These are phyloP conservation scores for Drosophila putrida DNA, from an alignment of 2,888 invertebrate species.

Conservation along the genomic window DNA sequence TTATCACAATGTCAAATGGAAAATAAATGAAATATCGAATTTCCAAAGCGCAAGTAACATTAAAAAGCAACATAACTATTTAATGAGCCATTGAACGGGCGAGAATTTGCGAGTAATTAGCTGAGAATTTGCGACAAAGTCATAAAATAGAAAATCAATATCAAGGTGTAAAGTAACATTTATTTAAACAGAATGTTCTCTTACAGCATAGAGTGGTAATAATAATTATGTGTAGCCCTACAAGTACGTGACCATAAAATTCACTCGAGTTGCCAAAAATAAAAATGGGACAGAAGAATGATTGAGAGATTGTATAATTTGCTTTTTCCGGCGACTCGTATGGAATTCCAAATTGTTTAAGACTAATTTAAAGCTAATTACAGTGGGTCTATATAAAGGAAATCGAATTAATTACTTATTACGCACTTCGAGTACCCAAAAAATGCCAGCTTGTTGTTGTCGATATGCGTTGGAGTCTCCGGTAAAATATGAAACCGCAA, in stretches of 20 bases:
- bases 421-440: conserved; percentile 16
- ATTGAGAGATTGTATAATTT: conserved; percentile 1
- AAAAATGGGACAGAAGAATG: conserved; percentile 4
- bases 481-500: conserved; percentile 67
- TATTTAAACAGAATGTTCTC: conserved; percentile 22
- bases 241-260: conserved; percentile 37
- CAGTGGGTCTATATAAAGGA: conserved; percentile 4
- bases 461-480: conserved; percentile 12
- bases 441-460: conserved; percentile 1
- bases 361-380: conserved; percentile 32
- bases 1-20: background rate
- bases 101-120: conserved; percentile 16
- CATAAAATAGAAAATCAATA: conserved; percentile 1
- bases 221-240: conserved; percentile 28
- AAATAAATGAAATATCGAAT: background rate
- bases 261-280: conserved; percentile 26
- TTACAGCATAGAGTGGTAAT: conserved; percentile 5
- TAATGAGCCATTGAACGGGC: conserved; percentile 23
- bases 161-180: conserved; percentile 23
- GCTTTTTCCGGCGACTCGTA: conserved; percentile 25
- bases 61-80: conserved; percentile 26
- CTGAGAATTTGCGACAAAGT: conserved; percentile 1
- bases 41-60: background rate
- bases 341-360: conserved; percentile 40
- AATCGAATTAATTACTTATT: conserved; percentile 26